A percentile compares a stretch with the other conserved stretches of the same genome.
phyloP scores from a whole-genome alignment of 2,113 vertebrate genomes.

The Picathartes gymnocephalus region DNA sequence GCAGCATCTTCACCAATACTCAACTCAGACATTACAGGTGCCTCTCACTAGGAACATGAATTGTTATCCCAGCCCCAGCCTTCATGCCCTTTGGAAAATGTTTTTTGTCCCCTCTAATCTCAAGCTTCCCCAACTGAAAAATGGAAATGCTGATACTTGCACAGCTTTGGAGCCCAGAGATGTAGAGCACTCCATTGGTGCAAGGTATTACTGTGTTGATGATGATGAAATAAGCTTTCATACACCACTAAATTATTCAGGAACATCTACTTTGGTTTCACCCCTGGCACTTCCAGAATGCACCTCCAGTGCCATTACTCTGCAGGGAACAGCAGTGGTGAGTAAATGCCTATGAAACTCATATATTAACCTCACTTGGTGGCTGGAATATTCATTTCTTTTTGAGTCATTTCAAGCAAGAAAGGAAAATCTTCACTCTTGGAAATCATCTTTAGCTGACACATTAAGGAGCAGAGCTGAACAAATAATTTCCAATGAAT shows the following conservation, averaged over 20 bases:
- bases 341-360: constrained; percentile 58
- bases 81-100: not conserved
- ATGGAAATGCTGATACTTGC: not conserved
- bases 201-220: constrained; percentile 53
- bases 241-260: constrained; percentile 62
- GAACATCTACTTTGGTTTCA: constrained; percentile 43
- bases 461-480: constrained; percentile 44
- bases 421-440: constrained; percentile 56
- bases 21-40: not conserved
- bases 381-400: constrained; percentile 64
- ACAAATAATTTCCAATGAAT: constrained; percentile 53
- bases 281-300: constrained; percentile 64
- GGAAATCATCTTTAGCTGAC: constrained; percentile 58
- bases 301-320: constrained; percentile 60
- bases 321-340: constrained; percentile 46
- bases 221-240: constrained; percentile 65
- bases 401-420: constrained; percentile 43
- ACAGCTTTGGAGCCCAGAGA: constrained; percentile 8
- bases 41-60: not conserved
- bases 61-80: not conserved
- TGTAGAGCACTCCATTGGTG: constrained; percentile 10
- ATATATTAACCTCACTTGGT: constrained; percentile 64
- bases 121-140: not conserved
- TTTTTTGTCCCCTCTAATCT: not conserved
- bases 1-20: not conserved